phyloP scores from a whole-genome alignment of 2,113 vertebrate genomes.

The Hyaena hyaena region DNA sequence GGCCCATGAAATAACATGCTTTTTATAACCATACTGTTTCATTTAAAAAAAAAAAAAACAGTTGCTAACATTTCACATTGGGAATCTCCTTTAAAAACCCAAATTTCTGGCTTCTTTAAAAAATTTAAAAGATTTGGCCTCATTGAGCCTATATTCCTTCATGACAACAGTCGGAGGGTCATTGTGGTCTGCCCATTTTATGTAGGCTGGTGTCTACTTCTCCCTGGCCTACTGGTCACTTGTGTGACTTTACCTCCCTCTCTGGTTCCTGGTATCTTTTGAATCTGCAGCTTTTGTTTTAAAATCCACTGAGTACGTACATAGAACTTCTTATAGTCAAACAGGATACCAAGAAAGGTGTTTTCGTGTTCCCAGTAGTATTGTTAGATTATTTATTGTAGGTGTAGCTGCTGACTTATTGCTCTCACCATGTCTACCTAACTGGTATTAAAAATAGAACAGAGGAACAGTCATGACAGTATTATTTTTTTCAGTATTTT shows the following conservation, averaged over 20 bases:
- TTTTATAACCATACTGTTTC: not conserved
- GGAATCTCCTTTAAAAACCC: not conserved
- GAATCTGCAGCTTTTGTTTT: not conserved
- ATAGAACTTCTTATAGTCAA: not conserved
- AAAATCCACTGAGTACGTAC: not conserved
- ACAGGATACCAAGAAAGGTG: not conserved
- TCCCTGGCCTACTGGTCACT: not conserved
- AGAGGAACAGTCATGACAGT: not conserved
- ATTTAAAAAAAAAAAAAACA: not conserved
- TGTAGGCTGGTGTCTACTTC: not conserved
- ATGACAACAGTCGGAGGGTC: not conserved
- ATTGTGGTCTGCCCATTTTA: not conserved
- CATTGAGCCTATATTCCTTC: not conserved
- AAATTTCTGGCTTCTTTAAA: not conserved
- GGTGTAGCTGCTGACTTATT: not conserved
- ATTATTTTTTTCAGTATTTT: not conserved
- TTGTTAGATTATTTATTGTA: not conserved
- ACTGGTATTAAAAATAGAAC: not conserved
- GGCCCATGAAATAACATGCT: not conserved
- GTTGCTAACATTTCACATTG: not conserved
- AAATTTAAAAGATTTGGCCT: not conserved
- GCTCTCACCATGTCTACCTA: not conserved
- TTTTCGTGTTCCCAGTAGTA: not conserved
- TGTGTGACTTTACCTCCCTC: not conserved
- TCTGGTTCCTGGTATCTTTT: not conserved